phyloP scores from a whole-genome alignment of 1,140 invertebrate species.

The Ostrea denselamellosa region DNA sequence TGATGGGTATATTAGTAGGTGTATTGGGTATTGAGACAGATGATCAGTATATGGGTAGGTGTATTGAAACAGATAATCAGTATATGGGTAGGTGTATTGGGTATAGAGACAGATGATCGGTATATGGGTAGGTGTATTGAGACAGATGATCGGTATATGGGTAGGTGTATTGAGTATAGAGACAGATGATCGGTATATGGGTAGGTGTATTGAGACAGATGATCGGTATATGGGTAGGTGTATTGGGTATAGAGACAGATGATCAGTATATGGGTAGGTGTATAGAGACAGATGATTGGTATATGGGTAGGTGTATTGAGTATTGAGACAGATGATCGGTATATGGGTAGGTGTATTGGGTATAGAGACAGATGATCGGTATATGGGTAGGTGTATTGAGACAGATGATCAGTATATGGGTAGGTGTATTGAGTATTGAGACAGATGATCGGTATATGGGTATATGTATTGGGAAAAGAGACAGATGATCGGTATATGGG shows the following conservation, averaged over 20 bases:
- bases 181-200: slow-evolving; percentile 58
- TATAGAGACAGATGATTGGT: too few relatives aligned
- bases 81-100: too few relatives aligned
- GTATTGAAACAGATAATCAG: too few relatives aligned
- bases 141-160: too few relatives aligned
- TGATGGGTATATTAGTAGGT: neutral
- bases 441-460: neutral
- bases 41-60: neutral
- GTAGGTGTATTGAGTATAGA: too few relatives aligned
- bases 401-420: slow-evolving; percentile 58
- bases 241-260: neutral
- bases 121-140: too few relatives aligned
- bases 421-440: neutral
- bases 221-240: neutral
- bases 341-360: too few relatives aligned
- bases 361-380: too few relatives aligned
- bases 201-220: neutral
- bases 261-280: neutral
- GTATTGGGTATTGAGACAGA: neutral
- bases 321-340: too few relatives aligned
- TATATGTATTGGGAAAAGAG: neutral
- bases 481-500: neutral
- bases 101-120: too few relatives aligned
- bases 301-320: too few relatives aligned
- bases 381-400: too few relatives aligned